Conservation (phyloP, 2,888 invertebrate species). For the Rhagophthalmus giganteus region DNA sequence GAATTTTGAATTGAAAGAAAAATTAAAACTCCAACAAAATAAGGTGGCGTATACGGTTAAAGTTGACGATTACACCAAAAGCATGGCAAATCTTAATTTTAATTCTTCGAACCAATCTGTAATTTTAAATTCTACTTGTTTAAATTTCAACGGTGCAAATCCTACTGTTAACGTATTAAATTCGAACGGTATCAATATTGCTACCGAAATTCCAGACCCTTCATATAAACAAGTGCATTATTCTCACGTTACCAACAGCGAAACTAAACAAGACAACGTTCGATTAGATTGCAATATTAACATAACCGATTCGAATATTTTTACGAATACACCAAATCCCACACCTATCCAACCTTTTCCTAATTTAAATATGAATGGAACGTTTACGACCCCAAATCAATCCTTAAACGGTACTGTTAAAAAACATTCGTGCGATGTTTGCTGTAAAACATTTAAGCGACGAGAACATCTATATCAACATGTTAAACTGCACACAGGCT, state of each 20-base stretch:
- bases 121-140: conserved; percentile 38
- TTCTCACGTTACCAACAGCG: background rate
- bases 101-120: conserved; percentile 40
- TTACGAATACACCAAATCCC: background rate
- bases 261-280: no score
- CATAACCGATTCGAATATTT: conserved; percentile 1
- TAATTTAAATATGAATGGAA: background rate
- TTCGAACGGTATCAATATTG: no score
- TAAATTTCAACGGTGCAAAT: background rate
- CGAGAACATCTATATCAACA: conserved; percentile 72
- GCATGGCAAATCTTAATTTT: conserved; percentile 6
- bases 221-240: no score
- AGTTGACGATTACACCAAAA: conserved; percentile 27
- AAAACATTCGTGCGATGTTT: conserved; percentile 59
- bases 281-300: conserved; percentile 1
- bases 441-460: conserved; percentile 67
- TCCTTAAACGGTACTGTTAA: conserved; percentile 17
- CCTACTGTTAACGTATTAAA: conserved; percentile 2
- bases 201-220: no score
- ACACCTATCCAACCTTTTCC: background rate
- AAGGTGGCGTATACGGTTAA: conserved; percentile 42
- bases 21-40: conserved; percentile 32
- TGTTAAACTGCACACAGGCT: conserved; percentile 67
- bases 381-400: conserved; percentile 1
- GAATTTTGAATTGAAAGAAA: conserved; percentile 6